A percentile compares a stretch with the other conserved stretches of the same genome.
phyloP scores from a whole-genome alignment of 2,888 invertebrate genomes.

The Troides oblongomaculatus region DNA sequence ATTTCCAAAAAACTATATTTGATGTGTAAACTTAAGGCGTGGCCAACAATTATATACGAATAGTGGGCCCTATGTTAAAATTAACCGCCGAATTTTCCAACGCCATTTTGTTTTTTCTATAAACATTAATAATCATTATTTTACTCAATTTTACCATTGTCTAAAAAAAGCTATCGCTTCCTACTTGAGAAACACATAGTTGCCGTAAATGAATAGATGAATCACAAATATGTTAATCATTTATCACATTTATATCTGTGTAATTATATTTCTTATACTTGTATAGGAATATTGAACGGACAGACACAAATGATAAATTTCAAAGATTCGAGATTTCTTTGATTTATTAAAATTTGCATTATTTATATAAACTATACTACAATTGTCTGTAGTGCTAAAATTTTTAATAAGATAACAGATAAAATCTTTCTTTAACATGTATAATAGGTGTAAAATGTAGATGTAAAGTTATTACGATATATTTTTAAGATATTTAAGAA shows the following conservation, averaged over 20 bases:
- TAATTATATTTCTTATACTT: not conserved
- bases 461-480: no score
- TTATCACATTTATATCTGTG: not conserved
- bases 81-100: constrained; percentile 26
- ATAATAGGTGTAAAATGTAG: no score
- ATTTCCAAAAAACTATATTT: not conserved
- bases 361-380: no score
- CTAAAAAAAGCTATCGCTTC: not conserved
- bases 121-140: constrained; percentile 2
- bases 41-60: constrained; percentile 26
- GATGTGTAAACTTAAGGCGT: constrained; percentile 24
- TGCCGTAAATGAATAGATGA: not conserved
- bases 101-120: constrained; percentile 28
- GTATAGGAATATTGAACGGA: no score
- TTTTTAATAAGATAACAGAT: no score
- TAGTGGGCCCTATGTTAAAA: constrained; percentile 28
- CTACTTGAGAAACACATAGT: not conserved
- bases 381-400: no score
- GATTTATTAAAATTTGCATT: no score
- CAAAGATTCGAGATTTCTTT: no score
- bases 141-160: not conserved
- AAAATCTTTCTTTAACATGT: no score
- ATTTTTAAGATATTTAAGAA: no score
- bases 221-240: not conserved
- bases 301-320: no score